Conservation (phyloP, 2,797 vertebrate species). For the Enteromius viviparus region DNA sequence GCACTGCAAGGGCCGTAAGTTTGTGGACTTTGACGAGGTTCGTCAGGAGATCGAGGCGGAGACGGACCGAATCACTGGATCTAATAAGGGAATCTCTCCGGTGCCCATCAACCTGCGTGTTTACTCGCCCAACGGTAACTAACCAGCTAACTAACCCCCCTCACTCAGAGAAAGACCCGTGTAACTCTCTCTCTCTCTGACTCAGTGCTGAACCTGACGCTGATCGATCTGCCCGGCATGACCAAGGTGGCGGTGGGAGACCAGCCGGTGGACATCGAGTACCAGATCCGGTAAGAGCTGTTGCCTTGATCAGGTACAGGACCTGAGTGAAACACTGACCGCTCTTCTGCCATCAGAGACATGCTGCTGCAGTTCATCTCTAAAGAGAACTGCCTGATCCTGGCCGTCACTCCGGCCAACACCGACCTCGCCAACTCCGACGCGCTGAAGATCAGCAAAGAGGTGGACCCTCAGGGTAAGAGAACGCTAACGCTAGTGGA, state of each 20-base stretch:
- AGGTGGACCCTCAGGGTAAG: constrained; percentile 92
- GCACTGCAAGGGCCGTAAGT: constrained; percentile 94
- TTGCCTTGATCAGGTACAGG: background rate
- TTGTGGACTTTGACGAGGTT: constrained; percentile 95
- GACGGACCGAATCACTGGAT: constrained; percentile 90
- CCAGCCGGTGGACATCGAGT: constrained; percentile 91
- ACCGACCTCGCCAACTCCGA: constrained; percentile 94
- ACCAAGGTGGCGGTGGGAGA: constrained; percentile 95
- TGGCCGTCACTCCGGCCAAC: constrained; percentile 93
- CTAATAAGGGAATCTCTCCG: constrained; percentile 93
- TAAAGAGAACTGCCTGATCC: constrained; percentile 89
- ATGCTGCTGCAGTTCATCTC: constrained; percentile 96
- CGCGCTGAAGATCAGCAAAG: constrained; percentile 93
- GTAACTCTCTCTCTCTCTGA: constrained; percentile 7
- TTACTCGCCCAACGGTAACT: constrained; percentile 86
- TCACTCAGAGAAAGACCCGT: background rate
- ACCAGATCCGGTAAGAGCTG: constrained; percentile 80
- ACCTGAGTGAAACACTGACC: background rate
- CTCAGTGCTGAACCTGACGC: constrained; percentile 55
- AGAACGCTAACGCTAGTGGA: background rate
- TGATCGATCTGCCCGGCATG: constrained; percentile 78
- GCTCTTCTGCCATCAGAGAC: constrained; percentile 68
- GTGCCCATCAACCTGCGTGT: constrained; percentile 93
- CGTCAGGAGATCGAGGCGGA: constrained; percentile 93
- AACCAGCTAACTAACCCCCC: background rate